These are phyloP conservation scores for Pempheris klunzingeri DNA, from an alignment of 2,797 vertebrate genomes.

Conservation along the genomic window DNA sequence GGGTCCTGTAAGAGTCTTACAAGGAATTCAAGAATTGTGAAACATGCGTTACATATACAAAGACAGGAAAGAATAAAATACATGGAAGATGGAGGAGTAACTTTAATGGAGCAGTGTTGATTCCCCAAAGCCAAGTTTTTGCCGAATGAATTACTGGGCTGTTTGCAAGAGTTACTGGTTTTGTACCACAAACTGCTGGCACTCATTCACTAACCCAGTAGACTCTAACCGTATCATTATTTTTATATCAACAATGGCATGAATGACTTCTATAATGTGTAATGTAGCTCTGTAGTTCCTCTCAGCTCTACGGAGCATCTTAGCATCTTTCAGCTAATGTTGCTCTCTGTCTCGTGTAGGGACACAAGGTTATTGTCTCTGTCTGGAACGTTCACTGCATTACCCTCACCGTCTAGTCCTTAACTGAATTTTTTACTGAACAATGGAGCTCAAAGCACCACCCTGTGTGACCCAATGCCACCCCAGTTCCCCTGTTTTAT, in stretches of 20 bases:
- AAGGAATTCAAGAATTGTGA: not conserved
- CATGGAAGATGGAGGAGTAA: not conserved
- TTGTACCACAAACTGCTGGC: too few relatives aligned
- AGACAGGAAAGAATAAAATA: not conserved
- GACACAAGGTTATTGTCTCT: too few relatives aligned
- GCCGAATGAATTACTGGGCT: too few relatives aligned
- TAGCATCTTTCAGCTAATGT: not conserved
- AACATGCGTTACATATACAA: not conserved
- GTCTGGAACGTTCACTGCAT: not conserved
- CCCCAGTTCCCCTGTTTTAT: not conserved
- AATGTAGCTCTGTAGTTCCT: not conserved
- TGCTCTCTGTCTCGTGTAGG: too few relatives aligned
- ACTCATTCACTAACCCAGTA: too few relatives aligned
- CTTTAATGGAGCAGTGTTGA: too few relatives aligned
- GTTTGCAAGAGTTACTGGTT: too few relatives aligned
- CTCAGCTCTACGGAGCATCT: not conserved
- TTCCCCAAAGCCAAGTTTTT: too few relatives aligned
- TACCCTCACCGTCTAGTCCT: not conserved
- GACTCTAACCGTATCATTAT: not conserved
- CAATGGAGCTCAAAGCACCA: not conserved
- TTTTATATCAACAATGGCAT: not conserved
- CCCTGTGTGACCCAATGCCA: not conserved
- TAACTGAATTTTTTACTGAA: too few relatives aligned
- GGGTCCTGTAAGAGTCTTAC: too few relatives aligned
- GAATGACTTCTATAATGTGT: not conserved